phyloP scores from a whole-genome alignment of 2,113 vertebrate species.

The Herpetotheres cachinnans region DNA sequence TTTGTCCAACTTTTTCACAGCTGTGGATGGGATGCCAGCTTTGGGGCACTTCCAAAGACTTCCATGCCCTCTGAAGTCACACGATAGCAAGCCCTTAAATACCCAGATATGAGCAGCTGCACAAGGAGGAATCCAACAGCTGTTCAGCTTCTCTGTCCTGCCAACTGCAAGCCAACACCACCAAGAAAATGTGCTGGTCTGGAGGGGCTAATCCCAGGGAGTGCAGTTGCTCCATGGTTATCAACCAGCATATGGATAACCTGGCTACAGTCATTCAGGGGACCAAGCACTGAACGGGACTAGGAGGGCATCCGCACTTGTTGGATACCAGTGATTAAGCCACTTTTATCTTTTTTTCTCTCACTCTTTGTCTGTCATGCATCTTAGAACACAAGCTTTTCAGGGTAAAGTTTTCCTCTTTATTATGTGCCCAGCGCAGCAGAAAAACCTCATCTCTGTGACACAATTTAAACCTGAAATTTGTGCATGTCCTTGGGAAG shows the following conservation, averaged over 20 bases:
- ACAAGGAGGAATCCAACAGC: constrained; percentile 32
- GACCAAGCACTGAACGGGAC: background rate
- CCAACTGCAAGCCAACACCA: background rate
- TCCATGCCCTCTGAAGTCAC: background rate
- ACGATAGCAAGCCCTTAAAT: background rate
- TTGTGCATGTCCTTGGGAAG: background rate
- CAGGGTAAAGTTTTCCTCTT: background rate
- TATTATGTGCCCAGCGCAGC: background rate
- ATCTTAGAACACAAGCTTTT: background rate
- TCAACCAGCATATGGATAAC: fast-evolving
- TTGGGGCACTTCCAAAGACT: constrained; percentile 1
- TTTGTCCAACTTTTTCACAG: background rate
- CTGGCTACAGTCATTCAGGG: background rate
- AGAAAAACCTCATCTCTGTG: background rate
- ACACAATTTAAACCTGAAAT: background rate
- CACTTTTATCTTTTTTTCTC: background rate
- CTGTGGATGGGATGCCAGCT: background rate
- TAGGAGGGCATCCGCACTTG: background rate
- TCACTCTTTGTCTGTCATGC: background rate
- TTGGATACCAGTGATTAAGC: background rate
- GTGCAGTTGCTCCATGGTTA: background rate
- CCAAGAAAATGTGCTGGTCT: background rate
- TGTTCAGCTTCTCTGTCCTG: background rate
- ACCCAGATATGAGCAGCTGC: constrained; percentile 36
- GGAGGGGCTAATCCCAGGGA: background rate